Base-by-base conservation (phyloP, 1,140 invertebrate species). In the Pemphigus obesinymphae region DNA sequence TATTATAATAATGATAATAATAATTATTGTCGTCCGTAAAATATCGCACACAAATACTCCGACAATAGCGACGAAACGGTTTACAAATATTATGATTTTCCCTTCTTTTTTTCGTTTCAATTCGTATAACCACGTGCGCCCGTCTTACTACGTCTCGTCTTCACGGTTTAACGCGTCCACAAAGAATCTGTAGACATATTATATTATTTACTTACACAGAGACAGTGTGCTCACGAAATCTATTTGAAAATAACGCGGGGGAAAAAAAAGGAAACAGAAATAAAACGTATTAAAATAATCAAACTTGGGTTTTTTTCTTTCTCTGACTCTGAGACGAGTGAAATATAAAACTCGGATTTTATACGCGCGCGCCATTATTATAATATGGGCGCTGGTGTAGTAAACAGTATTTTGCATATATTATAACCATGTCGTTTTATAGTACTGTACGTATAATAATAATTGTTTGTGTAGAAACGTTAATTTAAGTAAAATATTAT, bases 41-140 rank as follows among this genome's bases (percentile, higher is more conserved):
- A 68, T 10, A 13, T 4, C 29, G 23, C 68, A 73, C 70, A 23
- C 43, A n/a, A 75, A 78, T 55, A 53, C 50, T n/a, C 34, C 34
- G 40, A 78, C 73, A 78, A 55, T 58, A 26, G 31, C 20, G 48
- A 23, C 20, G 31, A 78, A 55, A 76, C 75, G n/a, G 50, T 76
- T 58, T 58, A 76, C 50, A 15, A 40, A 76, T 66, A 58, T 58
- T 58, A 10, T 34, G 23, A 20, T 34, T 66, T 3, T 63, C 2
- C 17, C 10, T 48, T 50, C 34, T 72, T 73, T 75, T 55, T 55
- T 53, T 78, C 53, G 20, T 78, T 23, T 55, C n/a, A 75, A 53
- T 75, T 78, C 11, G n/a, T 78, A n/a, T 78, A 37, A 55, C 31
- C 72, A 53, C 75, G 53, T 61, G 50, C 75, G 29, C 13, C 29